A percentile compares a stretch with the other conserved stretches of the same genome.
phyloP scores from a whole-genome alignment of 1,140 invertebrate species.

The Homarus americanus region DNA sequence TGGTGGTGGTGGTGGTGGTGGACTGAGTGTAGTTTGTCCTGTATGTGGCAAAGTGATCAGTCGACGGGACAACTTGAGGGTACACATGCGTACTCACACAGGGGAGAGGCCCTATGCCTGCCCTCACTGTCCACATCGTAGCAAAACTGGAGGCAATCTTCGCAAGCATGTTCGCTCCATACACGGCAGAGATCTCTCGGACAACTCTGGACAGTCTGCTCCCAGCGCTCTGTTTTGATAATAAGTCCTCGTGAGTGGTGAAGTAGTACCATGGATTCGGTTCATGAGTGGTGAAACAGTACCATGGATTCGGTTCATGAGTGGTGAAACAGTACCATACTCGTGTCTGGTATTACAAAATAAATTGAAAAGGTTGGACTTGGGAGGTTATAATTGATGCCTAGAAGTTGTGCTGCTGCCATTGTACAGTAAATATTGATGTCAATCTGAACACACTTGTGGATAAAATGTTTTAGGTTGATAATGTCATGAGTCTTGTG shows the following conservation, averaged over 20 bases:
- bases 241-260: too few relatives aligned
- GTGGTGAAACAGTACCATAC: too few relatives aligned
- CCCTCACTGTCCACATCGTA: conserved; percentile 67
- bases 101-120: conserved; percentile 68
- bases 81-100: conserved; percentile 74
- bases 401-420: background rate
- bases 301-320: too few relatives aligned
- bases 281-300: too few relatives aligned
- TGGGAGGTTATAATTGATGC: background rate
- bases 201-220: conserved; percentile 7
- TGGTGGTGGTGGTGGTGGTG: conserved; percentile 50
- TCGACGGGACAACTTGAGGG: conserved; percentile 75
- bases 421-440: background rate
- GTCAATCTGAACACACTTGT: background rate
- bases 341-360: background rate
- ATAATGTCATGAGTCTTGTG: background rate
- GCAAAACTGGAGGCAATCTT: conserved; percentile 75
- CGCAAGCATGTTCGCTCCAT: conserved; percentile 75
- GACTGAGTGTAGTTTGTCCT: conserved; percentile 61
- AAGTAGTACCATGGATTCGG: too few relatives aligned
- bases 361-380: background rate
- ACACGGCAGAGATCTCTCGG: conserved; percentile 44
- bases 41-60: conserved; percentile 75
- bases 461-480: background rate
- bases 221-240: background rate